Percentiles rank a stretch among this genome's conserved stretches.
phyloP scores from a whole-genome alignment of 2,113 vertebrate species.

The Eolophus roseicapilla region DNA sequence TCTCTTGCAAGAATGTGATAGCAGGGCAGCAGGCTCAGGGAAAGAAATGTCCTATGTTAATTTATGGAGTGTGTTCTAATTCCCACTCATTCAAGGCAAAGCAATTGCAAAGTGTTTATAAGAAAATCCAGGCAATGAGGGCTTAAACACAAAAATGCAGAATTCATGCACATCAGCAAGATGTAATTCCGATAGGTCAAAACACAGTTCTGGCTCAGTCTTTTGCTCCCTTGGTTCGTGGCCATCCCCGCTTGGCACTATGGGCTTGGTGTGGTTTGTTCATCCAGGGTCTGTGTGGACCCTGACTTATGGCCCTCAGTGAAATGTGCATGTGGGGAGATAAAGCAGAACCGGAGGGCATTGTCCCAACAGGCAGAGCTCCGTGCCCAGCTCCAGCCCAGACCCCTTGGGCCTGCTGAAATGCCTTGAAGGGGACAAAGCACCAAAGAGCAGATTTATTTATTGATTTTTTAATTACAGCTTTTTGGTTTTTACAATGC shows the following conservation, averaged over 20 bases:
- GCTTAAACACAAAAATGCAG: background rate
- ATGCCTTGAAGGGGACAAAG: background rate
- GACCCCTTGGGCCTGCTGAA: background rate
- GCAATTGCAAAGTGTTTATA: background rate
- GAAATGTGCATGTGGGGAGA: background rate
- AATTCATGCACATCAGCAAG: fast-evolving
- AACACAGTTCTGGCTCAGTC: fast-evolving
- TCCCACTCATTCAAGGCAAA: background rate
- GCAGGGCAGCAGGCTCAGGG: background rate
- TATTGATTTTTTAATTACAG: background rate
- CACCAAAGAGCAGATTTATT: background rate
- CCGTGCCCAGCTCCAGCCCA: fast-evolving
- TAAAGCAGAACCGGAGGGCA: fast-evolving
- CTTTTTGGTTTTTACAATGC: background rate
- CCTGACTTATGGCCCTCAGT: fast-evolving
- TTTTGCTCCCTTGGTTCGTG: background rate
- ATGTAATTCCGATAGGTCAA: background rate
- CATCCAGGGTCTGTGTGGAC: fast-evolving
- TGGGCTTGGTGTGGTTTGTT: fast-evolving
- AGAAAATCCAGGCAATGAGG: background rate
- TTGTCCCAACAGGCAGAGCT: fast-evolving
- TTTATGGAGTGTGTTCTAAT: background rate
- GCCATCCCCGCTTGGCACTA: fast-evolving
- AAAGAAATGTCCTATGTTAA: background rate
- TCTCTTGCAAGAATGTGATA: background rate